Evolutionary conservation across 2,113 vertebrate genomes (phyloP), one percentile per base, ranked within the genome.

Genomic region (Salminus brasiliensis): DNA sequence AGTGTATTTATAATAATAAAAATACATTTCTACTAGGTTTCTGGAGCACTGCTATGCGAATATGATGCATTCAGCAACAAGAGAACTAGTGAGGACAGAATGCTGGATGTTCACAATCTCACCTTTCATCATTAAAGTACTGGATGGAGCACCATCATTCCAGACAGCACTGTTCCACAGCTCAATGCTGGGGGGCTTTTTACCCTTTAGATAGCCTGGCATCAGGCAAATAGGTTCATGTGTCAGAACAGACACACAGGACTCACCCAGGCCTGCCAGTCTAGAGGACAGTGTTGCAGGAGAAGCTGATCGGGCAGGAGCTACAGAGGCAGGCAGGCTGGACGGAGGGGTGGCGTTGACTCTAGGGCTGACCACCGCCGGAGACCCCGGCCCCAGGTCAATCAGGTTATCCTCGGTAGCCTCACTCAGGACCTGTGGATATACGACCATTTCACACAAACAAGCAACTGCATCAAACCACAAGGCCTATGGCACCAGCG

Each of bases 351-450:
- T 91, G 65, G 85, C 91, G 49, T 89, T 95, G 0, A 94, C 91
- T 94, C 96, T 94, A 7, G 97, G 96, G 89, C 97, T 99, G 88
- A 98, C 95, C 76, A 99, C 98, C 0, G 98, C 97, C 0, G 98
- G 98, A 69, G 98, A 99, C 39, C 97, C 98, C 0, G 98, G 98
- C 49, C 97, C 98, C 72, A 99, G 91, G 88, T 99, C 98, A 86
- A 99, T 99, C 81, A 99, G 93, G 87, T 98, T 99, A 88, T 99
- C 97, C 84, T 98, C 96, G 0, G 96, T 97, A 4, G 98, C 97
- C 68, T 99, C 96, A 2, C 88, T 97, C 87, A 99, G 91, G 6
- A 97, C 96, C 98, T 99, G 91, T 59, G 8, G 81, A 6, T 13
- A 53, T 11, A 25, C 12, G 59, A 55, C 15, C 39, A 43, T 79